phyloP scores from a whole-genome alignment of 2,888 invertebrate species.

The Nephrotoma guestfalica region DNA sequence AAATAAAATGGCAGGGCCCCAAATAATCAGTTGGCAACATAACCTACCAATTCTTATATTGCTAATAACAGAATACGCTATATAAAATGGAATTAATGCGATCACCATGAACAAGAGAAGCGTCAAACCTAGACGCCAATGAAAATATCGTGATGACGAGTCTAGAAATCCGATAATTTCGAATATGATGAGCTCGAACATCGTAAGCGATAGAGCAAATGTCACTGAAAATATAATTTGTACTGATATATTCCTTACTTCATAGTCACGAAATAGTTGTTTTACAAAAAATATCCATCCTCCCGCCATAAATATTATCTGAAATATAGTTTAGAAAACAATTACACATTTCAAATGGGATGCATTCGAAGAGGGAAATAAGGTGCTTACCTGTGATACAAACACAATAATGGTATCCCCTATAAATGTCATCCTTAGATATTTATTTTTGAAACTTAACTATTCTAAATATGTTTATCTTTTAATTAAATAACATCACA shows the following conservation, averaged over 20 bases:
- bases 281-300: conserved; percentile 99
- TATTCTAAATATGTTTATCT: neutral
- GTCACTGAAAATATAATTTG: conserved; percentile 93
- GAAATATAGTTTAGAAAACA: conserved; percentile 10
- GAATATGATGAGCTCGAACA: conserved; percentile 99
- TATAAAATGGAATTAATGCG: conserved; percentile 91
- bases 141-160: conserved; percentile 56
- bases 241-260: conserved; percentile 87
- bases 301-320: conserved; percentile 88
- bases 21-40: neutral
- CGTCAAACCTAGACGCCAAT: conserved; percentile 90
- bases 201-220: conserved; percentile 91
- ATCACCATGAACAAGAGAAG: conserved; percentile 87
- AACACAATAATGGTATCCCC: conserved; percentile 73
- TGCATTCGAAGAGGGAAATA: neutral
- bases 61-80: conserved; percentile 85
- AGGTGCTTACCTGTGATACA: conserved; percentile 51
- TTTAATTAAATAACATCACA: neutral
- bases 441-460: neutral
- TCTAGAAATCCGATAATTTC: conserved; percentile 92
- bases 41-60: conserved; percentile 68
- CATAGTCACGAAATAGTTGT: conserved; percentile 92
- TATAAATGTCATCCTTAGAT: conserved; percentile 55
- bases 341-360: neutral
- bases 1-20: neutral